Percentiles rank a stretch among this genome's conserved stretches.
Conservation (phyloP, 2,113 vertebrate species). For the Aphyosemion australe region DNA sequence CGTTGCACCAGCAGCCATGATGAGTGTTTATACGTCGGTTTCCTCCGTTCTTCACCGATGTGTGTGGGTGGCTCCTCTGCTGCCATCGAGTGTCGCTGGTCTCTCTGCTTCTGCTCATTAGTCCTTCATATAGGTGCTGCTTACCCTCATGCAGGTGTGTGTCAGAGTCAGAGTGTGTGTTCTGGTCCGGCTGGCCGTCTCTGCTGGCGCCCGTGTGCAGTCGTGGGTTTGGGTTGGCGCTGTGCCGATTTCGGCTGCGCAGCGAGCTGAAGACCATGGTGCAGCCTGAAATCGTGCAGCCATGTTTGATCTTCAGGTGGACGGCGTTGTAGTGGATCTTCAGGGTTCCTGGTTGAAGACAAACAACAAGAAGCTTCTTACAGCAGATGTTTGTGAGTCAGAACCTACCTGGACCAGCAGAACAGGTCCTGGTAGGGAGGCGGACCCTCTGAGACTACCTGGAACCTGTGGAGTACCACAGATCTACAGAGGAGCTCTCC, state of each 20-base stretch:
- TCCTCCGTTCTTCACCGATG: not conserved
- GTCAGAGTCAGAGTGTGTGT: not conserved
- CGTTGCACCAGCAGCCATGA: not conserved
- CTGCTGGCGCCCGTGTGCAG: conserved; percentile 60
- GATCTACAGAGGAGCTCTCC: no score
- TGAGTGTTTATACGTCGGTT: not conserved
- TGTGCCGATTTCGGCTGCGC: conserved; percentile 94
- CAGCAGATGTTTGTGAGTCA: no score
- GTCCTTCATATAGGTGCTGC: not conserved
- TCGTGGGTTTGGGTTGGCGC: conserved; percentile 93
- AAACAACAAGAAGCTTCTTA: not conserved
- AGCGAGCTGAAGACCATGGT: conserved; percentile 96
- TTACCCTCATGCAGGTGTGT: conserved; percentile 34
- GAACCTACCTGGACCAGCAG: no score
- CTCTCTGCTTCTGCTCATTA: not conserved
- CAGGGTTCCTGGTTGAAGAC: conserved; percentile 78
- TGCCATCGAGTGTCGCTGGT: not conserved
- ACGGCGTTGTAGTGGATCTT: conserved; percentile 98
- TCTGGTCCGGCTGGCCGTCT: not conserved
- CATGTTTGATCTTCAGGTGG: conserved; percentile 95
- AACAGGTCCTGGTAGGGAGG: no score
- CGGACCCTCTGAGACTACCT: no score
- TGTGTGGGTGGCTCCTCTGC: not conserved
- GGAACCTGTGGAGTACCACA: no score
- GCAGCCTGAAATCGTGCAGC: conserved; percentile 92